A percentile compares a stretch with the other conserved stretches of the same genome.
phyloP scores from a whole-genome alignment of 2,797 vertebrate species.

The Garrulus glandarius region DNA sequence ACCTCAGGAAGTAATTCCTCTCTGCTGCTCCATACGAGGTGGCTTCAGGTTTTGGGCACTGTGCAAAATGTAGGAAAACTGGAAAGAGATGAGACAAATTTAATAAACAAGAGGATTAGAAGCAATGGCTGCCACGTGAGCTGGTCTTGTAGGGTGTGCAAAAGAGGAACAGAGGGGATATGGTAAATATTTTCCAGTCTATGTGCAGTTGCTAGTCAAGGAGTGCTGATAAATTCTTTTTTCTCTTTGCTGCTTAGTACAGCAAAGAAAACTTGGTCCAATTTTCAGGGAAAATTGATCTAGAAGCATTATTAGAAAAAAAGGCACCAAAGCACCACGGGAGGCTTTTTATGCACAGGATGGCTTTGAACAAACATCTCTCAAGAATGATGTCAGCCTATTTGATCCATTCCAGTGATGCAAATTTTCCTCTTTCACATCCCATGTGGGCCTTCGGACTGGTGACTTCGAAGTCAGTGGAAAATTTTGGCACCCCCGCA shows the following conservation, averaged over 20 bases:
- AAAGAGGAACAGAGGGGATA: not conserved
- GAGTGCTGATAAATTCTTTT: not conserved
- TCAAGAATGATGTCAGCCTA: not conserved
- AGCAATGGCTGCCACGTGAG: not conserved
- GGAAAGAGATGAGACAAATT: not conserved
- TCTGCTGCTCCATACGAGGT: not conserved
- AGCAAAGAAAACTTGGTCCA: not conserved
- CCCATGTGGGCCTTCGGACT: not conserved
- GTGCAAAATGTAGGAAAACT: not conserved
- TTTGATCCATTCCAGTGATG: not conserved
- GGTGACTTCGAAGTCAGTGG: not conserved
- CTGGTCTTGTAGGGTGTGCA: not conserved
- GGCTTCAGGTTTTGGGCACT: not conserved
- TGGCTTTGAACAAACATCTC: not conserved
- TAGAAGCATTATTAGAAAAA: not conserved
- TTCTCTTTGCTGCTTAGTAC: not conserved
- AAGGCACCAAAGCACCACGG: fast-evolving
- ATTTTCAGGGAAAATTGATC: not conserved
- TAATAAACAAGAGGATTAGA: not conserved
- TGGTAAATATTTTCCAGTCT: not conserved
- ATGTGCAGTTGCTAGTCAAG: not conserved
- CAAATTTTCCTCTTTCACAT: not conserved
- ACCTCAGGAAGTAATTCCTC: not conserved
- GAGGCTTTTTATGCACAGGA: not conserved
- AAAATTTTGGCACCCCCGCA: fast-evolving